Evolutionary conservation across 2,113 vertebrate genomes (phyloP).

Genomic region (Argyrosomus japonicus): DNA sequence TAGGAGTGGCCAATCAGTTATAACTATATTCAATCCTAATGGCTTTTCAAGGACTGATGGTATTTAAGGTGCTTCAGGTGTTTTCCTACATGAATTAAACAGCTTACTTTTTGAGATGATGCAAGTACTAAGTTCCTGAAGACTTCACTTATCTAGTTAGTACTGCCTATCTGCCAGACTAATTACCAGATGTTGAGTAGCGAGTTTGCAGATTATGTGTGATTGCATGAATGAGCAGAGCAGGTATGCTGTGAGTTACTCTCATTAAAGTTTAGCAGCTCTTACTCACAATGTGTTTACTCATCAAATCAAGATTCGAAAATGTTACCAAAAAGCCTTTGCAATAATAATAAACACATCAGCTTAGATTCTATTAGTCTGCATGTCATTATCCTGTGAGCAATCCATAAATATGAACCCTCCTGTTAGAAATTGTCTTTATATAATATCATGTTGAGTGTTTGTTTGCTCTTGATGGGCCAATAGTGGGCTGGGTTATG

Average conservation of each 20-base stretch:
- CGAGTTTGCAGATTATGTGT: conserved; percentile 10
- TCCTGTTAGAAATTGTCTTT: neutral
- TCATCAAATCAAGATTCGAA: neutral
- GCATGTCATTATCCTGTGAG: neutral
- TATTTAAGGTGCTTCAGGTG: neutral
- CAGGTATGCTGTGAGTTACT: neutral
- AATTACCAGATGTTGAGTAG: conserved; percentile 1
- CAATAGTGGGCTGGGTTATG: neutral
- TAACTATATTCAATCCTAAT: neutral
- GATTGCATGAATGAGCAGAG: conserved; percentile 9
- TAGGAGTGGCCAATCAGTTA: neutral
- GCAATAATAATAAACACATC: neutral
- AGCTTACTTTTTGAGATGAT: neutral
- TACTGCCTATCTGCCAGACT: neutral
- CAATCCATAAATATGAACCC: neutral
- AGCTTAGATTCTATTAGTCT: neutral
- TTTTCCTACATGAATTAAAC: neutral
- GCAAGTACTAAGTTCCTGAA: neutral
- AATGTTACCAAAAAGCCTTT: neutral
- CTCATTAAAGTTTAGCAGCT: neutral
- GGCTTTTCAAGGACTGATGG: neutral
- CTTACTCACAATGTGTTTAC: conserved; percentile 10
- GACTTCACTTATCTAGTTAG: conserved; percentile 6
- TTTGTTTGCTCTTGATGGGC: neutral
- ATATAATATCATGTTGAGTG: neutral